Base-by-base conservation (phyloP, 2,113 vertebrate species). In the Crotalus horridus region DNA sequence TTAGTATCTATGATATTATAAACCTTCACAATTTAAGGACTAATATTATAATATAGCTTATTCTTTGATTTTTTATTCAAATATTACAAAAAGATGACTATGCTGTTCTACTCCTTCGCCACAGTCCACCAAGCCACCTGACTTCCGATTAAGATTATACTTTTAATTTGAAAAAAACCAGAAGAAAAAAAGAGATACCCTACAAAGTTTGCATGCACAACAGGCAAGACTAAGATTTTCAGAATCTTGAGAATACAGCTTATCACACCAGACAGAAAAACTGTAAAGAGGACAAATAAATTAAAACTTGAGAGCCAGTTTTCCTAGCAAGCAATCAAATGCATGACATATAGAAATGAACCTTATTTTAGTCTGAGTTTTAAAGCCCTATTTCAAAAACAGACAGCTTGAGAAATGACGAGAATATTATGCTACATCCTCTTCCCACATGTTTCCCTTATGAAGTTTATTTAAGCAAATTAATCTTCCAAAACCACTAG, bases 301-400 rank as follows among this genome's bases (percentile, higher is more conserved):
- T n/a, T 21, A 33, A 88, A 74, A 69, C 29, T 7, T 23, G 29
- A 24, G 4, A 74, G 23, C 5, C 58, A 4, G n/a, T n/a, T 92
- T 56, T 89, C 86, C 26, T 8, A 81, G 54, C 20, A 26, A 43
- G 59, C 48, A 39, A 26, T 54, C 48, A 92, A 88, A 20, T 64
- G 6, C 9, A 53, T 33, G 58, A 9, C 3, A 58, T 23, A 33
- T 13, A 85, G 5, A 85, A 51, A 93, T 88, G 39, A 88, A 85
- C 69, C 26, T 8, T 91, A 92, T 61, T 54, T 53, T 69, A 92
- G 39, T 39, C 15, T 87, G 90, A 15, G 13, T 90, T 93, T 94
- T 86, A 87, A 85, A 86, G 29, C 20, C 29, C 39, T 74, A 29
- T 43, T 85, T 54, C 2, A n/a, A 64, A 53, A 89, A 90, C 13